Evolutionary conservation across 2,797 vertebrate genomes (phyloP).

Genomic region (Poecilia wingei): DNA sequence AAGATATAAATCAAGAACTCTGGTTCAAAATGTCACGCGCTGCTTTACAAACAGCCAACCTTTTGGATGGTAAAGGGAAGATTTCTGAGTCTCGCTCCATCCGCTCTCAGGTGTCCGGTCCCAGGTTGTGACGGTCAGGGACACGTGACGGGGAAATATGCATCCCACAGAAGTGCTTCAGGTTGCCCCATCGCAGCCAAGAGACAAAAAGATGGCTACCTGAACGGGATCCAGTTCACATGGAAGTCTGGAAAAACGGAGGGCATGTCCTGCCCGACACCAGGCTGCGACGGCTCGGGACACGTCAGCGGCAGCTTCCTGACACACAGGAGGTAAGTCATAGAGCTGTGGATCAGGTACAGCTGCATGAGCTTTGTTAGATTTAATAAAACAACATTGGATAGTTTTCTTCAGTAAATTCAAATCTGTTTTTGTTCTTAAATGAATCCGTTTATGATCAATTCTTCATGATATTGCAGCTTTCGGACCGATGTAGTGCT

Average conservation of each 20-base stretch:
- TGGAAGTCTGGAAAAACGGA: constrained; percentile 99
- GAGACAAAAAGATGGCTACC: constrained; percentile 96
- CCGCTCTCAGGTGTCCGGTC: constrained; percentile 89
- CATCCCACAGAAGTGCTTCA: constrained; percentile 95
- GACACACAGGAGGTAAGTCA: constrained; percentile 94
- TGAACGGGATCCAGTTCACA: constrained; percentile 97
- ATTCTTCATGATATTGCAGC: neutral
- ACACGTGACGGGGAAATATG: constrained; percentile 98
- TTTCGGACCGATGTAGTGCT: neutral
- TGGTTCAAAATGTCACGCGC: neutral
- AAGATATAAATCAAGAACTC: neutral
- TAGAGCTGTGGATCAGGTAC: neutral
- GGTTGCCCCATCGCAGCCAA: constrained; percentile 97
- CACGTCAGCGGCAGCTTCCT: constrained; percentile 99
- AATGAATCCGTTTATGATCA: neutral
- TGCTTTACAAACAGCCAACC: neutral
- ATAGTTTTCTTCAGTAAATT: neutral
- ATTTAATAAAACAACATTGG: neutral
- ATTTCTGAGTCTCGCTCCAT: neutral
- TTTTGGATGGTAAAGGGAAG: neutral
- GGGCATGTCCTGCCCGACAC: constrained; percentile 98
- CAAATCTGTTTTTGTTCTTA: neutral
- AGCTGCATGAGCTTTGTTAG: neutral
- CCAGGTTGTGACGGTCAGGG: constrained; percentile 98
- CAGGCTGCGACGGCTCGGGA: constrained; percentile 96